Base-by-base conservation (phyloP, 2,113 vertebrate genomes). In the Ploceus nigricollis region DNA sequence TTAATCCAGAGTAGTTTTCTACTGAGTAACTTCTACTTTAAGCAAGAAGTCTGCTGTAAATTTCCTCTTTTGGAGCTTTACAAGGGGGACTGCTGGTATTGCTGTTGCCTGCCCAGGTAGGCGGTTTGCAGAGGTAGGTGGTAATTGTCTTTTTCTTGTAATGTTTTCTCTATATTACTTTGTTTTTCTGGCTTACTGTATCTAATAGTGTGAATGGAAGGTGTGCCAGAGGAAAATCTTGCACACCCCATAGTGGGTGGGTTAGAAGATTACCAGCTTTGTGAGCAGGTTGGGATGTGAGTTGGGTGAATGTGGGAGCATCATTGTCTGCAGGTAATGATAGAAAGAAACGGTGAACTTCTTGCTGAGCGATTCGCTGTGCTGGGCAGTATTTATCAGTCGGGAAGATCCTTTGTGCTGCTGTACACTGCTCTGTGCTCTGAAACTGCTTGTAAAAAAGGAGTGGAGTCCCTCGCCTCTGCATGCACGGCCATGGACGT, bases 401-500 rank as follows among this genome's bases (percentile, higher is more conserved):
- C 0, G 9, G 33, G 33, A 42, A 16, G 19, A 22, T 35, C 11
- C 56, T 33, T 10, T 8, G 3, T 14, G 30, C 15, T 8, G 4
- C 13, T 6, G 2, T 0, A 10, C 63, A 13, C 5, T 20, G 13
- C 0, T 12, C 15, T 15, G 10, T 20, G 83, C 35, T 28, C 31
- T n/a, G 39, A 33, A n/a, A 40, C 35, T 1, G 25, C 30, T 12
- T 1, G 6, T 15, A 31, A 13, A 1, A 4, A 39, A 19, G 39
- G 37, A 14, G 37, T 1, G 0, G 22, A 7, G 22, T 1, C 10
- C 6, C 10, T 61, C 7, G 0, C 9, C n/a, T 31, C 15, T 11
- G 18, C n/a, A n/a, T n/a, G n/a, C 48, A 0, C 30, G 18, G 56
- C 13, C 35, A 0, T 2, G 9, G 35, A 2, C 2, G 0, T 1